Evolutionary conservation across 2,888 invertebrate species (phyloP).

Genomic region (Ennomos erosarius): DNA sequence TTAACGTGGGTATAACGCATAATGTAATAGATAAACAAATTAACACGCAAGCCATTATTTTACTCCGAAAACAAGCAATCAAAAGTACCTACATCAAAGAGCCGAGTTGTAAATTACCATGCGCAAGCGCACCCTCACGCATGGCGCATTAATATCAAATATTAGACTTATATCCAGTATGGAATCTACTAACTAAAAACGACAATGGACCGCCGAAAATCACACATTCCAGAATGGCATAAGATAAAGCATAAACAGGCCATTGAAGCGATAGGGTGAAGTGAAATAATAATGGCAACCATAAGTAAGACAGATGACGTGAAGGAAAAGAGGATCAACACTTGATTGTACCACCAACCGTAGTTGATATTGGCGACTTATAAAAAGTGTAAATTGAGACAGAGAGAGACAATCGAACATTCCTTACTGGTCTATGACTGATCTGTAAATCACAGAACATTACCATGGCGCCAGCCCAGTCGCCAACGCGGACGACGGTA

Average conservation of each 20-base stretch:
- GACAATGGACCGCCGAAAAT: neutral
- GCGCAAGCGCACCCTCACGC: slow-evolving; percentile 60
- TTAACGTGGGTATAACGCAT: slow-evolving; percentile 35
- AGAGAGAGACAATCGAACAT: slow-evolving; percentile 7
- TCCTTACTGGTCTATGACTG: slow-evolving; percentile 12
- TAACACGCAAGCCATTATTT: slow-evolving; percentile 44
- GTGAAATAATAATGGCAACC: no score
- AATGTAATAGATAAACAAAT: slow-evolving; percentile 40
- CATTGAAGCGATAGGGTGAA: no score
- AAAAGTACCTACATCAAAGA: slow-evolving; percentile 68
- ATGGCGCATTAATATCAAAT: slow-evolving; percentile 38
- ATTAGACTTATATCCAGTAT: slow-evolving; percentile 15
- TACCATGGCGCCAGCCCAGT: slow-evolving; percentile 66
- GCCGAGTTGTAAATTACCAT: slow-evolving; percentile 56
- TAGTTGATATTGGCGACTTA: no score
- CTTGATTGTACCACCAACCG: no score
- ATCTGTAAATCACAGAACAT: slow-evolving; percentile 46
- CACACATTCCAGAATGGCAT: neutral
- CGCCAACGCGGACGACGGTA: slow-evolving; percentile 42
- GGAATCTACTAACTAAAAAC: slow-evolving; percentile 2
- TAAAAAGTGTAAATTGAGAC: no score
- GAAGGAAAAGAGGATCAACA: no score
- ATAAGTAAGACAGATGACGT: no score
- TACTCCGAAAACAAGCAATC: slow-evolving; percentile 50
- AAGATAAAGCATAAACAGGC: no score